Evolutionary conservation across 2,888 invertebrate species (phyloP).

Genomic region (Nomada lathburiana): DNA sequence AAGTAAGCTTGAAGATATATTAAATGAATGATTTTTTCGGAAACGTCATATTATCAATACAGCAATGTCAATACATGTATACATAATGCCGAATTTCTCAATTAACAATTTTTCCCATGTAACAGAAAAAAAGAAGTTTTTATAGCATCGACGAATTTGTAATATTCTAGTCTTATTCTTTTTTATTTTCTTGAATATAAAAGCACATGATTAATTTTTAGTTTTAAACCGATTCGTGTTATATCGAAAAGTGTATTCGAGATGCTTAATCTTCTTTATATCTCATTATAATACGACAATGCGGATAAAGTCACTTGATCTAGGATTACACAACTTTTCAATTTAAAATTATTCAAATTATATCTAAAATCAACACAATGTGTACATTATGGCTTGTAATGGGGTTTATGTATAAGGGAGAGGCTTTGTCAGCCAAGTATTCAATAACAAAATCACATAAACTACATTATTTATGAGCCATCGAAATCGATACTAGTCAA

Average conservation of each 20-base stretch:
- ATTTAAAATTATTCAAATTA: conserved; percentile 60
- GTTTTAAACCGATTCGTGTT: conserved; percentile 6
- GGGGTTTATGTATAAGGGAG: conserved; percentile 70
- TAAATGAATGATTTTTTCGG: conserved; percentile 49
- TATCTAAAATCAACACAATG: conserved; percentile 59
- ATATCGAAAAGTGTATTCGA: conserved; percentile 51
- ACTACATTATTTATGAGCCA: conserved; percentile 33
- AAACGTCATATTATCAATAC: conserved; percentile 35
- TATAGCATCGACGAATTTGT: background rate
- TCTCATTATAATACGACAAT: conserved; percentile 59
- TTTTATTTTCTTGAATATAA: conserved; percentile 12
- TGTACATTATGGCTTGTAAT: conserved; percentile 65
- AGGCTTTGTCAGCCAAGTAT: conserved; percentile 55
- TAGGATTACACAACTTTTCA: conserved; percentile 55
- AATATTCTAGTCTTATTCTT: background rate
- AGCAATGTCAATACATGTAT: conserved; percentile 18
- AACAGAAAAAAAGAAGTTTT: conserved; percentile 27
- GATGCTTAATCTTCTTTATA: conserved; percentile 52
- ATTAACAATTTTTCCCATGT: conserved; percentile 31
- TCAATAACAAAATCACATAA: conserved; percentile 65
- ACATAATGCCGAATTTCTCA: conserved; percentile 38
- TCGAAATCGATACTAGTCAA: conserved; percentile 31
- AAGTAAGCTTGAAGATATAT: conserved; percentile 67
- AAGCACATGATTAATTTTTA: conserved; percentile 21
- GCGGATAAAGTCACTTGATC: conserved; percentile 54